Conservation (phyloP, 2,113 vertebrate species). For the Petromus typicus region DNA sequence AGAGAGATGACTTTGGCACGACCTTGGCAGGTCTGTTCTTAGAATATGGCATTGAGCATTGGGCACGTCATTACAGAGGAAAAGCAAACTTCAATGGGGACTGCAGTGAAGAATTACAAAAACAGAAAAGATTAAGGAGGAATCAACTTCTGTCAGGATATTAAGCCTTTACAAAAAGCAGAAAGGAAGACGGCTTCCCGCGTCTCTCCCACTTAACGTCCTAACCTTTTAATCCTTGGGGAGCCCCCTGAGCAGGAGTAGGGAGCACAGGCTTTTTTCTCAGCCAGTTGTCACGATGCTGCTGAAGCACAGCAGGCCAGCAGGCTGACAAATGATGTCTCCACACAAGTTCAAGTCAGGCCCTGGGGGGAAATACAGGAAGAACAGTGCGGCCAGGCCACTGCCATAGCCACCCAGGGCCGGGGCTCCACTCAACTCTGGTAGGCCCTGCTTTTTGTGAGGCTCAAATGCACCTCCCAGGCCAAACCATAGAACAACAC, state of each 20-base stretch:
- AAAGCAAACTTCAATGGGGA: background rate
- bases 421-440: background rate
- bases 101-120: background rate
- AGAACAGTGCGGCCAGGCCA: background rate
- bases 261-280: background rate
- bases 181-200: background rate
- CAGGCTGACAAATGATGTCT: background rate
- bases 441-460: too few species aligned
- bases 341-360: background rate
- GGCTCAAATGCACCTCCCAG: background rate
- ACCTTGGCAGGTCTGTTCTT: slow-evolving; percentile 10
- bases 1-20: background rate
- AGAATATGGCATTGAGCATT: slow-evolving; percentile 6
- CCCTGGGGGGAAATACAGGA: too few species aligned
- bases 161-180: background rate
- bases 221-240: background rate
- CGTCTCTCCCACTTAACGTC: background rate
- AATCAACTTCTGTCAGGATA: background rate
- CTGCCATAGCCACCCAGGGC: too few species aligned
- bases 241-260: background rate
- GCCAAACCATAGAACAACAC: background rate
- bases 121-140: background rate
- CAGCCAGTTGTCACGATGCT: background rate
- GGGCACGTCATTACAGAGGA: background rate
- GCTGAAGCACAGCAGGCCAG: background rate